Conservation (phyloP, 1,140 invertebrate species). For the Leptestheria dahalacensis region DNA sequence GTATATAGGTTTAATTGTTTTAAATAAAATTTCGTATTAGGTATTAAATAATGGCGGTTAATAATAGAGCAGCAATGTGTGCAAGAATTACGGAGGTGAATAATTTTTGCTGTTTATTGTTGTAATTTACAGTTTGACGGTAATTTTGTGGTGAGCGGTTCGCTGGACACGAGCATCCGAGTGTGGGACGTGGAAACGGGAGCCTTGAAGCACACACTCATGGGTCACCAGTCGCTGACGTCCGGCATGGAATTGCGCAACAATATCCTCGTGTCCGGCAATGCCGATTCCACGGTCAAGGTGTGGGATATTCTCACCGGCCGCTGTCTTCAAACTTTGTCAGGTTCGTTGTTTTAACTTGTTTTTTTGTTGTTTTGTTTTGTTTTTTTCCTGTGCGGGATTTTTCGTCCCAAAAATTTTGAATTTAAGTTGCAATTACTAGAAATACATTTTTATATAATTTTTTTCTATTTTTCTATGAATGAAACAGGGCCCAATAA, state of each 20-base stretch:
- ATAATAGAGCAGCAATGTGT: too few species aligned
- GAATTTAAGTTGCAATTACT: background rate
- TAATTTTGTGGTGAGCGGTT: slow-evolving; percentile 91
- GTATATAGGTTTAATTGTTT: too few species aligned
- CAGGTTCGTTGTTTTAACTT: slow-evolving; percentile 45
- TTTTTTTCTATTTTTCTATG: slow-evolving; percentile 19
- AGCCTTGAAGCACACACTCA: slow-evolving; percentile 77
- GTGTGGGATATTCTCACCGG: slow-evolving; percentile 97
- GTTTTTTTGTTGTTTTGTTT: too few species aligned
- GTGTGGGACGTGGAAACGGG: slow-evolving; percentile 96
- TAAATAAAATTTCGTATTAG: too few species aligned
- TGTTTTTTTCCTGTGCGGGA: too few species aligned
- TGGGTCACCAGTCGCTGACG: slow-evolving; percentile 96
- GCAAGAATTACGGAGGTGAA: too few species aligned
- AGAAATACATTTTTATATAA: background rate
- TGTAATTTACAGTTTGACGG: slow-evolving; percentile 76
- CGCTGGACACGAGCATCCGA: slow-evolving; percentile 90
- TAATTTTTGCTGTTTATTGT: too few species aligned
- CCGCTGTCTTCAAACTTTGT: slow-evolving; percentile 89
- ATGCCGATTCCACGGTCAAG: slow-evolving; percentile 97
- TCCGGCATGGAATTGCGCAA: slow-evolving; percentile 94
- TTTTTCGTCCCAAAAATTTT: too few species aligned
- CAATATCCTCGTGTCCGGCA: slow-evolving; percentile 93
- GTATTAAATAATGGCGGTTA: too few species aligned
- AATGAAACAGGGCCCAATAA: slow-evolving; percentile 68